phyloP scores from a whole-genome alignment of 2,797 vertebrate genomes.

The Amniataba percoides region DNA sequence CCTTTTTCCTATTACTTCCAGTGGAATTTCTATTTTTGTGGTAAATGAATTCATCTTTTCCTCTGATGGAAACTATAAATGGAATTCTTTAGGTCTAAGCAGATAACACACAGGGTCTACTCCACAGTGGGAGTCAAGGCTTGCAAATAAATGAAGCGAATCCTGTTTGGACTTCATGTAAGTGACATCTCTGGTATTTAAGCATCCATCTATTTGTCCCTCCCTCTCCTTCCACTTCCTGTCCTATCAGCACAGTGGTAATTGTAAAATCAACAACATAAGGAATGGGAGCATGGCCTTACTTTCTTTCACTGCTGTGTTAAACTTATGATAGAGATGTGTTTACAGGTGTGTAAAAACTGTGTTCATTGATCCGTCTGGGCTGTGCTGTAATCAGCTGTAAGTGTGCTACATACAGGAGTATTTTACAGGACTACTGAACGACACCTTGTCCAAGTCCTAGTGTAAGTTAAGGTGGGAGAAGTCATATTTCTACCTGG shows the following conservation, averaged over 20 bases:
- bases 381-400: not conserved
- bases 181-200: not conserved
- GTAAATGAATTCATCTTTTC: not conserved
- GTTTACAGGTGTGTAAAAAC: slow-evolving; percentile 44
- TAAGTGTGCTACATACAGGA: not conserved
- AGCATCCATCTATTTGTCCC: not conserved
- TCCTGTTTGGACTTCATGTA: not conserved
- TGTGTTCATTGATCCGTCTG: slow-evolving; percentile 32
- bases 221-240: too few species aligned
- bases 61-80: not conserved
- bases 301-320: slow-evolving; percentile 34
- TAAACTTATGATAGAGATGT: slow-evolving; percentile 22
- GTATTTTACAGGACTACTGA: not conserved
- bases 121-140: not conserved
- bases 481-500: slow-evolving; percentile 19
- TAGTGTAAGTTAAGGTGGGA: slow-evolving; percentile 17
- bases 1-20: too few species aligned
- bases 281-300: not conserved
- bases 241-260: not conserved
- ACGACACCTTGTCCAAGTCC: slow-evolving; percentile 22
- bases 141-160: not conserved
- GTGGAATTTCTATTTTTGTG: too few species aligned
- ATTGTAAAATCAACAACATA: slow-evolving; percentile 6
- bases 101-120: not conserved
- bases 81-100: not conserved